Evolutionary conservation across 2,113 vertebrate genomes (phyloP), one percentile per base, ranked within the genome.

Genomic region (Pelusios castaneus): DNA sequence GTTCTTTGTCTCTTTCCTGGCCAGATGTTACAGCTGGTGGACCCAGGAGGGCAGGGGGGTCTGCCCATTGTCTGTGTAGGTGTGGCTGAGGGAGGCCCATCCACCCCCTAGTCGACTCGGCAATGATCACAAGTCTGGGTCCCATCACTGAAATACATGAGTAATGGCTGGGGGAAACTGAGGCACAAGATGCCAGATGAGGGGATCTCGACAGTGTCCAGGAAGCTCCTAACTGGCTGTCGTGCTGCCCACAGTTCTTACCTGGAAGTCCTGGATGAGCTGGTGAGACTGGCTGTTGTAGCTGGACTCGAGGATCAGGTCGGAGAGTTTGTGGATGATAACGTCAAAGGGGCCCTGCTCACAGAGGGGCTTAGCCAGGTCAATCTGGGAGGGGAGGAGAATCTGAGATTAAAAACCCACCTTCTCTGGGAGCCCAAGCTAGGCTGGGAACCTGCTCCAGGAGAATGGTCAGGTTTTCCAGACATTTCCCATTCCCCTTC

Each of bases 311-410:
- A 98, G 97, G 7, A 98, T 97, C 86, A 98, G 94, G 4, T 98
- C 98, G 14, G 98, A 98, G 41, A 98, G 97, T 90, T 98, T 98
- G 95, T 98, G 98, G 21, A 98, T 91, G 29, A 98, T 98, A 85
- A 98, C 58, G 51, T 98, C 90, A 49, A 98, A 98, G 17, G 98
- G 98, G 52, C 98, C 98, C 94, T 98, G 98, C 6, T 94, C 95
- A 11, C 29, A 93, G 89, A 98, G 93, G 6, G 97, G 97, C 83
- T 91, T 97, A 43, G 91, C 91, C 63, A 98, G 95, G 84, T 98
- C 96, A 43, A 98, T 97, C 98, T 98, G 81, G 31, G 63, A 55
- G 14, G 12, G 27, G 12, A 54, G 49, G 82, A 45, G 55, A 82
- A 70, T n/a, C 19, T 2, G 19, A 70, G 19, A 70, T 38, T 38